These are phyloP conservation scores for Halcyon smyrnensis DNA, from an alignment of 2,797 vertebrate species.

Conservation along the genomic window DNA sequence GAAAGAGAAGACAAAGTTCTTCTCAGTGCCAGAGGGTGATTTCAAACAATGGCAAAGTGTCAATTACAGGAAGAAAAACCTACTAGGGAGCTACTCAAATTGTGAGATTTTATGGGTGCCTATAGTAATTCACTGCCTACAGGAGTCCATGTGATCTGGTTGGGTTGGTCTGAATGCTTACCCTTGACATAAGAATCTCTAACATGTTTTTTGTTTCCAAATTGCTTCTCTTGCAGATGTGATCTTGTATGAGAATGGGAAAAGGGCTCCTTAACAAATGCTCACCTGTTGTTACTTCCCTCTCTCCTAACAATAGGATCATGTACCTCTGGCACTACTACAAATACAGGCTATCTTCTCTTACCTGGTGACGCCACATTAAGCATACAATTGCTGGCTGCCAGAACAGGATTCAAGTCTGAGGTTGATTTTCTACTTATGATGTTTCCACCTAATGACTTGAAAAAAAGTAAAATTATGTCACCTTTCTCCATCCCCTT, in stretches of 20 bases:
- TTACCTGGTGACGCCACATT: constrained; percentile 81
- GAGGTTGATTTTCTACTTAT: constrained; percentile 85
- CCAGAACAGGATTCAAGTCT: constrained; percentile 90
- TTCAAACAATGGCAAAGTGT: neutral
- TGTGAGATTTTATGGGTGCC: neutral
- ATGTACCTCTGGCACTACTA: neutral
- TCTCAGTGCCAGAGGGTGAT: neutral
- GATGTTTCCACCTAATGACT: constrained; percentile 92
- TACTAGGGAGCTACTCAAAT: neutral
- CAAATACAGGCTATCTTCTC: neutral
- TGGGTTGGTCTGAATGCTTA: neutral
- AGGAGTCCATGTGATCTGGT: neutral
- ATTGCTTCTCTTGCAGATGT: neutral
- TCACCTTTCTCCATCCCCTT: neutral
- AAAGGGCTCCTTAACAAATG: neutral
- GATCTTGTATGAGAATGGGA: neutral
- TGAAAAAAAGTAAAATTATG: neutral
- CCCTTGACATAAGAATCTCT: neutral
- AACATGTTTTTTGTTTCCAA: neutral
- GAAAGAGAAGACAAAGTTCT: neutral
- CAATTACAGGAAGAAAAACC: neutral
- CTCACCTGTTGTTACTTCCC: neutral
- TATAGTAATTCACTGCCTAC: neutral
- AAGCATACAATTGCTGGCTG: constrained; percentile 83
- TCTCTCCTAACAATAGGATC: neutral